Conservation (phyloP, 37 sponge, comb jelly and placozoan species). For the Halisarca cf. caerulea region DNA sequence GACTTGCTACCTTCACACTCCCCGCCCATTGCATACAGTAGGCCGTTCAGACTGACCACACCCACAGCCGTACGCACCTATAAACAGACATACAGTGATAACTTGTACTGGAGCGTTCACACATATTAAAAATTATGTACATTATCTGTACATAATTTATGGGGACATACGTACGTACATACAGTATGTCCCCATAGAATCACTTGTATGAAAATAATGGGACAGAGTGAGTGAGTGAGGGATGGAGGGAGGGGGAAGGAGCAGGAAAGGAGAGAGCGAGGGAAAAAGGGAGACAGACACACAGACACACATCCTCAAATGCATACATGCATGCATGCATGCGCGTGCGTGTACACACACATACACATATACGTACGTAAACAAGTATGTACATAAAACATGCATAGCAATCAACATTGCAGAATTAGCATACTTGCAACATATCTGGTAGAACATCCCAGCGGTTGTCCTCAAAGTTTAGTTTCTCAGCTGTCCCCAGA, state of each 20-base stretch:
- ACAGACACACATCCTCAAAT: background rate
- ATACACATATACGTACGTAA: background rate
- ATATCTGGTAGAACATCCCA: conserved; percentile 87
- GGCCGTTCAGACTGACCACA: conserved; percentile 65
- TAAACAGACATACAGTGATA: background rate
- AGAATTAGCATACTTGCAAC: conserved; percentile 52
- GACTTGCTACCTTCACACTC: conserved; percentile 78
- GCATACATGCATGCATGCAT: background rate
- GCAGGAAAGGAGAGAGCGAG: no score
- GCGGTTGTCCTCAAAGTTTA: conserved; percentile 58
- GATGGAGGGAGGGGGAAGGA: no score
- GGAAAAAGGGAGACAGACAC: no score
- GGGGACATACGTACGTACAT: no score
- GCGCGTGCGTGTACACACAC: background rate
- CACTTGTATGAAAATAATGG: no score
- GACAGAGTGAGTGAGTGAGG: no score
- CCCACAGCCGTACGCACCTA: conserved; percentile 83
- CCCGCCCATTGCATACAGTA: conserved; percentile 89
- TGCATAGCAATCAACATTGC: background rate
- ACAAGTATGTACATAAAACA: background rate
- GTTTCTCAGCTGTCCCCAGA: conserved; percentile 75
- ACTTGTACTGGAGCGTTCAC: no score
- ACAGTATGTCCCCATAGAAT: no score
- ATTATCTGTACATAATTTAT: no score
- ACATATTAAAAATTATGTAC: no score